These are phyloP conservation scores for Setipinna tenuifilis DNA, from an alignment of 2,797 vertebrate genomes.

Conservation along the genomic window DNA sequence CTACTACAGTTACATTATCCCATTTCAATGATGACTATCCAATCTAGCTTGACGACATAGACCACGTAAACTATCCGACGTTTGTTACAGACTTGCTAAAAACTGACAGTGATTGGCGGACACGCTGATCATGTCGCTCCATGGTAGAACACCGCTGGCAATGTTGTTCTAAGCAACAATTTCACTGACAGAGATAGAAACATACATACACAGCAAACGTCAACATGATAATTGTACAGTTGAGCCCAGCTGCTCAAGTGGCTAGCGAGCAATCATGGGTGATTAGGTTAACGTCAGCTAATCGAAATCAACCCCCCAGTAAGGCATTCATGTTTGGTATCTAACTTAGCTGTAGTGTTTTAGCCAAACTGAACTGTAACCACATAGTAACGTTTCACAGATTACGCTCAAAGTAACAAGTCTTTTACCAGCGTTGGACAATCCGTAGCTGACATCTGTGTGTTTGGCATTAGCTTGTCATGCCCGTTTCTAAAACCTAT, in stretches of 20 bases:
- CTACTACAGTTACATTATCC: background rate
- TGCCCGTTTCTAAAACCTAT: background rate
- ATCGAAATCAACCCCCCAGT: background rate
- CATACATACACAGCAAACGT: background rate
- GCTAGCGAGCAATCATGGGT: background rate
- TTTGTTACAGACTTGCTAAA: background rate
- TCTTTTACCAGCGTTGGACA: background rate
- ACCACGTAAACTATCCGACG: background rate
- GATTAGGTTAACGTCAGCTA: background rate
- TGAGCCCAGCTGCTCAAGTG: background rate
- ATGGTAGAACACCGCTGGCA: background rate
- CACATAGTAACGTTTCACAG: too few species aligned
- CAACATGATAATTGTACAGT: background rate
- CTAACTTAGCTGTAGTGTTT: background rate
- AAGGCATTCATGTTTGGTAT: background rate
- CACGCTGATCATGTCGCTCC: background rate
- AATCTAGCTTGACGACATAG: background rate
- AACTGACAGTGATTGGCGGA: background rate
- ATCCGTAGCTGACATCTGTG: background rate
- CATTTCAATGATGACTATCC: background rate
- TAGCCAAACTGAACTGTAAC: background rate
- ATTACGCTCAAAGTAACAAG: background rate
- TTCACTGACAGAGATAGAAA: background rate
- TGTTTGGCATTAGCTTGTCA: background rate
- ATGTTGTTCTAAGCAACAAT: background rate